Base-by-base conservation (phyloP, 2,888 invertebrate genomes). In the Eucera pruinosa region DNA sequence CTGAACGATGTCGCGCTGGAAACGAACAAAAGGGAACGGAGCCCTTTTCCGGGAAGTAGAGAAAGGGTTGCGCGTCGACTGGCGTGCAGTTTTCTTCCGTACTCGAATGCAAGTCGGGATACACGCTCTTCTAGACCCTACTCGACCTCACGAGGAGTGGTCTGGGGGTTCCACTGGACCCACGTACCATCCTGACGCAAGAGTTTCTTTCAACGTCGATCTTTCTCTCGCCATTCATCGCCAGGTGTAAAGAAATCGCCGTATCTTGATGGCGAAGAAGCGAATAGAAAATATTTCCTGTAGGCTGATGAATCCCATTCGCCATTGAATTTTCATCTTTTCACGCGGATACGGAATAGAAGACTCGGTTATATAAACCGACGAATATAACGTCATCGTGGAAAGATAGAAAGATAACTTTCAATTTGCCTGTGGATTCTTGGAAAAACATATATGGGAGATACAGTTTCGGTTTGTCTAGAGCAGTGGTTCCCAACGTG, bases 111-210 rank as follows among this genome's bases (percentile, higher is more conserved):
- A 43, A 20, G 6, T 13, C 25, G 48, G 27, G 39, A 52, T 58
- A 74, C 45, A 62, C 62, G 74, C 62, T 64, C 58, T 30, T 50
- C 30, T 18, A 58, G 67, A 77, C 65, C 66, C 45, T 48, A 76
- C 78, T 78, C 71, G 71, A 78, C 77, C 71, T 18, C 20, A 9
- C 41, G 33, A 65, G 61, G 66, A 58, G 77, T 58, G 47, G 30
- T 52, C 2, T 50, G 6, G 43, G 45, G 55, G 23, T 68, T 52
- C 43, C 48, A 30, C 48, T 20, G 76, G 71, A 66, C 71, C 58
- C 55, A 62, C 25, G 33, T 55, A 30, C 33, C 41, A 43, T 25
- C 48, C 43, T 23, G 41, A 23, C 15, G 15, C 30, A 5, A 50
- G 23, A 7, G 2, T 27, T 13, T 18, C 45, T 45, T 33, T 55